A percentile compares a stretch with the other conserved stretches of the same genome.
phyloP scores from a whole-genome alignment of 1,140 invertebrate genomes.

The Paracyclopina nana region DNA sequence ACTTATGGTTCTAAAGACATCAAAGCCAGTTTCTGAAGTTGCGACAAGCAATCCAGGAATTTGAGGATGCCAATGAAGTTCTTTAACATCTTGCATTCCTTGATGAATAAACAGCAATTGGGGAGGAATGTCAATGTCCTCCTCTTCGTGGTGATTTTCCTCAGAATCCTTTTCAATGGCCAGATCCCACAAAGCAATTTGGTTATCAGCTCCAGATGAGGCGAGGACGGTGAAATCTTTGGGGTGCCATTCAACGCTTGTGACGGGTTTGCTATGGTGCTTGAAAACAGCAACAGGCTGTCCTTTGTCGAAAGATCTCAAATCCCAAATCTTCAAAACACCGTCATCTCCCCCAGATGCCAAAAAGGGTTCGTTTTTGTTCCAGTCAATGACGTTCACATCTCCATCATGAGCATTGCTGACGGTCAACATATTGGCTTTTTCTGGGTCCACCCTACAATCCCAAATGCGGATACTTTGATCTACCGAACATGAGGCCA shows the following conservation, averaged over 20 bases:
- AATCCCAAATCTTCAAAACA: constrained; percentile 79
- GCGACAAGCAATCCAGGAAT: constrained; percentile 80
- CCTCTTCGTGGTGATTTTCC: constrained; percentile 14
- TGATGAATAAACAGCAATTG: constrained; percentile 95
- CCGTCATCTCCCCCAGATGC: constrained; percentile 91
- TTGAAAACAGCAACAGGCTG: constrained; percentile 76
- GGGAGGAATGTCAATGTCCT: constrained; percentile 45
- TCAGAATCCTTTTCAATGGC: constrained; percentile 62
- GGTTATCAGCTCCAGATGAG: constrained; percentile 79
- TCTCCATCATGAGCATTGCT: constrained; percentile 70
- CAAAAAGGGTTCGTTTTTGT: constrained; percentile 68
- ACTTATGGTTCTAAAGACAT: constrained; percentile 95
- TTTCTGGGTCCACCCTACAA: constrained; percentile 52
- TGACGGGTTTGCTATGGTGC: constrained; percentile 73
- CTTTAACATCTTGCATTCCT: constrained; percentile 93
- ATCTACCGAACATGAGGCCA: constrained; percentile 89
- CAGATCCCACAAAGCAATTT: constrained; percentile 75
- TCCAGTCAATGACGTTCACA: constrained; percentile 97
- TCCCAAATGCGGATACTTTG: constrained; percentile 79
- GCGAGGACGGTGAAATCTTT: constrained; percentile 76
- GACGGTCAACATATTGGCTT: constrained; percentile 79
- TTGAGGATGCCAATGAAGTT: constrained; percentile 95
- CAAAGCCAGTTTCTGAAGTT: constrained; percentile 82
- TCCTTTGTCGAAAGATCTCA: constrained; percentile 55
- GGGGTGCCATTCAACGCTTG: constrained; percentile 92